phyloP scores from a whole-genome alignment of 2,888 invertebrate species.

The Seira sanloemensis region DNA sequence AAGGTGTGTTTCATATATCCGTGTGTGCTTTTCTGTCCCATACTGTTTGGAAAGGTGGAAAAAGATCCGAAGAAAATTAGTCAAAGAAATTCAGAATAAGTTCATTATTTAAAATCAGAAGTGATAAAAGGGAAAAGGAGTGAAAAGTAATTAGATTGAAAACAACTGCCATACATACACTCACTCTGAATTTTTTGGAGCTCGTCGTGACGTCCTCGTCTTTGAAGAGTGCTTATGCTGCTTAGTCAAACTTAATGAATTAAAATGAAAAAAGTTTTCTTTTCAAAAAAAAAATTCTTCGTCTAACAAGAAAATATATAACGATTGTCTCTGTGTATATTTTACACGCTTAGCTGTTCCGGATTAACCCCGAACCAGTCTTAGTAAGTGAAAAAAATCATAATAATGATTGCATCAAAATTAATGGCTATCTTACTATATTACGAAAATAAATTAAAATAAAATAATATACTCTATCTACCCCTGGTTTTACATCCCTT shows the following conservation, averaged over 20 bases:
- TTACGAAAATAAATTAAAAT: background rate
- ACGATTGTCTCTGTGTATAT: conserved; percentile 58
- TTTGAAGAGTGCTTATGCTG: background rate
- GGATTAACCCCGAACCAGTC: conserved; percentile 98
- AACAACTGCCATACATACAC: background rate
- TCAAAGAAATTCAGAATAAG: background rate
- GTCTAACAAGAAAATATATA: conserved; percentile 48
- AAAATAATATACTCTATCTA: background rate
- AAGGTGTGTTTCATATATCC: background rate
- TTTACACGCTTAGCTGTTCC: conserved; percentile 87
- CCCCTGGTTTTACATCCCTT: background rate
- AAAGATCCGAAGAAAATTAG: background rate
- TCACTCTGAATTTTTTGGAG: background rate
- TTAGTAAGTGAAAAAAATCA: conserved; percentile 88
- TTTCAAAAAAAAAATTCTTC: conserved; percentile 11
- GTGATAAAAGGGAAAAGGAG: background rate
- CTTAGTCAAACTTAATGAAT: background rate
- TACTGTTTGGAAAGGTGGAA: background rate
- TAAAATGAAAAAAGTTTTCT: background rate
- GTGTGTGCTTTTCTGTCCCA: background rate
- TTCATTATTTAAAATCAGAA: background rate
- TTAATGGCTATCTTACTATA: conserved; percentile 73
- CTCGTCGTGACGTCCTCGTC: background rate
- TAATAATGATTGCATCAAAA: conserved; percentile 67
- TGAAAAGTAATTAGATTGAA: background rate